Percentiles rank a stretch among this genome's conserved stretches.
Conservation (phyloP, 2,888 invertebrate genomes). For the Ischnura elegans region DNA sequence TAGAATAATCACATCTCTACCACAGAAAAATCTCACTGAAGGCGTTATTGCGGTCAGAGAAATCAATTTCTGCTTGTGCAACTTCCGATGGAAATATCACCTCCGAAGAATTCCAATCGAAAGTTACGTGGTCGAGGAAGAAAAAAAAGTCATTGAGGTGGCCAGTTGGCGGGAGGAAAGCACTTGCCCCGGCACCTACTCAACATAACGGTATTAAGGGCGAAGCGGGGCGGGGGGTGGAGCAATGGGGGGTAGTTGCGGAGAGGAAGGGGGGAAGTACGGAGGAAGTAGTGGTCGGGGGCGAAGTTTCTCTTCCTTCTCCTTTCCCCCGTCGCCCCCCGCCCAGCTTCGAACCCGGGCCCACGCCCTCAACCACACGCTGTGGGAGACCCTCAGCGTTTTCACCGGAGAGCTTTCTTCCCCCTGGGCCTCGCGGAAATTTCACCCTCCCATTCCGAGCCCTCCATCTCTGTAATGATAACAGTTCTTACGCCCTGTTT, state of each 20-base stretch:
- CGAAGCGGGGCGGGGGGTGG: not conserved
- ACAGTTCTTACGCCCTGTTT: no score
- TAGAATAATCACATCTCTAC: not conserved
- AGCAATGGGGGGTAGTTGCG: not conserved
- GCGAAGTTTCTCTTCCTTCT: not conserved
- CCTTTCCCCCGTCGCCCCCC: not conserved
- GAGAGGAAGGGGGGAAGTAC: not conserved
- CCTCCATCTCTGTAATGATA: no score
- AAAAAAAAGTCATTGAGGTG: not conserved
- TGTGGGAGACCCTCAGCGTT: not conserved
- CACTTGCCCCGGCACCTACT: slow-evolving; percentile 4
- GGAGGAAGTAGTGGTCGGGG: not conserved
- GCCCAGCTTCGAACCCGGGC: slow-evolving; percentile 27
- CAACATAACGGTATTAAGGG: slow-evolving; percentile 10
- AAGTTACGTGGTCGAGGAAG: not conserved
- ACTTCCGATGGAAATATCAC: not conserved
- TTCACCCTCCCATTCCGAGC: not conserved
- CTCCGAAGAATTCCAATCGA: not conserved
- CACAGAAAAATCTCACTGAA: not conserved
- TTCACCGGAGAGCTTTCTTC: not conserved
- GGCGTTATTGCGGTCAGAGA: not conserved
- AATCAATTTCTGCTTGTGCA: not conserved
- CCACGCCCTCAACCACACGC: slow-evolving; percentile 12
- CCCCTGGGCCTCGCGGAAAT: not conserved
- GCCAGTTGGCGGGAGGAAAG: not conserved